Base-by-base conservation (phyloP, 2,888 invertebrate species). In the Acholoe squamosa region DNA sequence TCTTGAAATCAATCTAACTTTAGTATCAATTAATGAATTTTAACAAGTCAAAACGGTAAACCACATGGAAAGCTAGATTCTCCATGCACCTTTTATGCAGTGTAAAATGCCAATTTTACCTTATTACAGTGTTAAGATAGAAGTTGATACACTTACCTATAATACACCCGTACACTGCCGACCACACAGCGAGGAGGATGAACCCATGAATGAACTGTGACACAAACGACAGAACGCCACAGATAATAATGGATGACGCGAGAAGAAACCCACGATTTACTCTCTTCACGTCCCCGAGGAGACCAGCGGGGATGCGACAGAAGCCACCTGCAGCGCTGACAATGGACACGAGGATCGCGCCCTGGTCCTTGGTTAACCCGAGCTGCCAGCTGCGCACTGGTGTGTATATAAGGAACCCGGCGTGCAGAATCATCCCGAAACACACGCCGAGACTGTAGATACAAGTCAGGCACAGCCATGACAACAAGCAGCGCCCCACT, bases 231-330 rank as follows among this genome's bases (percentile, higher is more conserved):
- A 86, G 86, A 0, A 56, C 25, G 1, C 86, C 86, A 54, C 86
- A 52, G 31, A 86, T 10, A 0, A 28, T 12, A 28, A 86, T 86
- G 86, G 86, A 25, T 31, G 54, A 16, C n/a, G 86, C 86, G 52
- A 86, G 31, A 5, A 86, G 86, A 10, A 52, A 28, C 52, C 86
- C 54, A 3, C 86, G 22, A 28, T 86, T 86, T 3, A 86, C 54
- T 5, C 19, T 5, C 86, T n/a, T 5, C 54, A 86, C 28, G 56
- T 86, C 86, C 3, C 86, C 86, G 16, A 86, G 12, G 0, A 86
- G 86, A 0, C 86, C 86, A 22, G 86, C 86, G 5, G 86, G 86
- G 56, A 86, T 86, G 25, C 86, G 52, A 28, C 86, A 86, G 28
- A 86, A 54, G 0, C 86, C 86, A 7, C 86, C 86, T 0, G 54